Base-by-base conservation (phyloP, 64 coral and sea anemone species). In the Montipora efflorescens region DNA sequence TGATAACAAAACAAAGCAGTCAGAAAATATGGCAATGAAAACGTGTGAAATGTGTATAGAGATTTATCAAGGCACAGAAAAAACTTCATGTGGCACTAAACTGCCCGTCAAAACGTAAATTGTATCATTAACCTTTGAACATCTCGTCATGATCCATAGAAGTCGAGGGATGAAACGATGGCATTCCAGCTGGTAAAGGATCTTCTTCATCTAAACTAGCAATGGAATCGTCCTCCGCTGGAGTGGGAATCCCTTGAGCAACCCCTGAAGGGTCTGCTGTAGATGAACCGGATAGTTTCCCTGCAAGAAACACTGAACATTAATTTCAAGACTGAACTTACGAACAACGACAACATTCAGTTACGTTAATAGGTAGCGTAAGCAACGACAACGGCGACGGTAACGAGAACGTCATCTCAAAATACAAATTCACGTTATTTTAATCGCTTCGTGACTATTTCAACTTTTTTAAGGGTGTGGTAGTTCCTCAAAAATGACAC, bases 71-170 rank as follows among this genome's bases (percentile, higher is more conserved):
- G 36, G 36, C 36, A 36, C 36, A 36, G 36, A 36, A 36, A 36
- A 36, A 36, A 36, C 36, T 36, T 36, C 10, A 55, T 55, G 10
- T 55, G 48, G 6, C 61, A 15, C 5, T 4, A 3, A 5, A n/a
- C 14, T 85, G 82, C 58, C 23, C 20, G 2, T 23, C 15, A 66
- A 20, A 11, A 55, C 0, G 61, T 12, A 12, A 12, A 64, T 64
- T 64, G 36, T 75, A 2, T 91, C 13, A 25, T 7, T 80, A 74
- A 97, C 95, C 95, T 97, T 97, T 93, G 73, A 97, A 97, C 74
- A 97, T 94, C 25, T 89, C 83, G 15, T 86, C 95, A 81, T 81
- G 44, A 48, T 91, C 93, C 52, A 62, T 78, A 16, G 93, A 52
- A 62, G 88, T 80, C 4, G 92, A 85, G 49, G 77, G 64, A 66